Conservation (phyloP, 2,113 vertebrate genomes). For the Gnathonemus echidnorhynchus region DNA sequence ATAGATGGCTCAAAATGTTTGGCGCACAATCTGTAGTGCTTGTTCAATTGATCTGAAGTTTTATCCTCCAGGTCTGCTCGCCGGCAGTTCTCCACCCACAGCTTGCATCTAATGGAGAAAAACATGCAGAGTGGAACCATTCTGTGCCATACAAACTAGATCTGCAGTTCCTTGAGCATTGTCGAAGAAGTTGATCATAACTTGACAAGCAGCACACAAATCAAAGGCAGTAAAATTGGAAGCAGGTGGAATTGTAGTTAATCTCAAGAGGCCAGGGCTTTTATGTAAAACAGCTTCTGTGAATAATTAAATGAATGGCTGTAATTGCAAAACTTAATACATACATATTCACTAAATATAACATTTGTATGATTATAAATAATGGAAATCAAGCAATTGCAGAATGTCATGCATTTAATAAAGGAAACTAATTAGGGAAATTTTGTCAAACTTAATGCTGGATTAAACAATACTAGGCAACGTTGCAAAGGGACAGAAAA, state of each 20-base stretch:
- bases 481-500: not conserved
- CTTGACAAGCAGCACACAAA: not conserved
- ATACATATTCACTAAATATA: not conserved
- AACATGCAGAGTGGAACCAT: not conserved
- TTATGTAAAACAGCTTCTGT: not conserved
- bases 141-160: not conserved
- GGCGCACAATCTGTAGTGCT: constrained; percentile 86
- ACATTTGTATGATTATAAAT: not conserved
- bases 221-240: not conserved
- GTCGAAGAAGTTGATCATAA: not conserved
- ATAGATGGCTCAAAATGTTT: constrained; percentile 90
- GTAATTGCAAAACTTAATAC: not conserved
- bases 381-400: not conserved
- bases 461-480: not conserved
- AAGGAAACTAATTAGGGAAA: not conserved
- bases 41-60: constrained; percentile 89
- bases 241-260: not conserved
- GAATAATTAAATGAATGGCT: not conserved
- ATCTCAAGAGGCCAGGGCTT: not conserved
- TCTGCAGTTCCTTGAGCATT: not conserved
- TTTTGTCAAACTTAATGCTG: not conserved
- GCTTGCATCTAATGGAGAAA: constrained; percentile 68
- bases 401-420: not conserved
- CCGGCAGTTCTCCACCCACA: constrained; percentile 94
- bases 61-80: constrained; percentile 87